Percentiles rank a stretch among this genome's conserved stretches.
Conservation (phyloP, 2,888 invertebrate species). For the Pristionchus arcanus region DNA sequence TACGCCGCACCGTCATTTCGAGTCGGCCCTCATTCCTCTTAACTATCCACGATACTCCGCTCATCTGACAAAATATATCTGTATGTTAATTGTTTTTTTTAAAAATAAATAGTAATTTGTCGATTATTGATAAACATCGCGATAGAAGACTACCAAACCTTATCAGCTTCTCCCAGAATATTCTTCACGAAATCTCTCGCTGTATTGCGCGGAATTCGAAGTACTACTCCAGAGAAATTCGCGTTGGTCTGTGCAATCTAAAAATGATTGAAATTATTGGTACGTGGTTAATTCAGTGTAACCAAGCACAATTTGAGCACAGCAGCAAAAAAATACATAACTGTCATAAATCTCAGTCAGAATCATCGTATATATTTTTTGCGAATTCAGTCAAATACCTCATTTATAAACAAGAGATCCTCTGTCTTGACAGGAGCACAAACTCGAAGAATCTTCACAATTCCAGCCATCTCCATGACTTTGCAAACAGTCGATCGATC, state of each 20-base stretch:
- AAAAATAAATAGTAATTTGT: too few relatives aligned
- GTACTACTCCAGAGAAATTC: not conserved
- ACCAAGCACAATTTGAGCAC: too few relatives aligned
- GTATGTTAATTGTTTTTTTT: not conserved
- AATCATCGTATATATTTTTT: too few relatives aligned
- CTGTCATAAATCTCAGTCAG: too few relatives aligned
- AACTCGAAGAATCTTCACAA: not conserved
- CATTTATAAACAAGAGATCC: not conserved
- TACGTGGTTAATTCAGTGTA: too few relatives aligned
- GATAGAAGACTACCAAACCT: too few relatives aligned
- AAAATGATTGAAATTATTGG: not conserved
- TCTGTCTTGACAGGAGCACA: not conserved
- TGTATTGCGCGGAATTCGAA: not conserved
- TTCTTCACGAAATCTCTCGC: not conserved
- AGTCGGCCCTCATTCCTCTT: not conserved
- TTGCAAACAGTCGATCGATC: not conserved
- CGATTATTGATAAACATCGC: too few relatives aligned
- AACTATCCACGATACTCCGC: not conserved
- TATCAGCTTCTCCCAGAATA: not conserved
- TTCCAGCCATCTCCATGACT: not conserved
- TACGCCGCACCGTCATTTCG: too few relatives aligned
- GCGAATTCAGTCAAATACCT: too few relatives aligned
- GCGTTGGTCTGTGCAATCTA: not conserved
- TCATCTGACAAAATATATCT: not conserved
- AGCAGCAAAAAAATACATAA: too few relatives aligned